Percentiles rank a stretch among this genome's conserved stretches.
phyloP scores from a whole-genome alignment of 1,140 invertebrate species.

The Trialeurodes vaporariorum region DNA sequence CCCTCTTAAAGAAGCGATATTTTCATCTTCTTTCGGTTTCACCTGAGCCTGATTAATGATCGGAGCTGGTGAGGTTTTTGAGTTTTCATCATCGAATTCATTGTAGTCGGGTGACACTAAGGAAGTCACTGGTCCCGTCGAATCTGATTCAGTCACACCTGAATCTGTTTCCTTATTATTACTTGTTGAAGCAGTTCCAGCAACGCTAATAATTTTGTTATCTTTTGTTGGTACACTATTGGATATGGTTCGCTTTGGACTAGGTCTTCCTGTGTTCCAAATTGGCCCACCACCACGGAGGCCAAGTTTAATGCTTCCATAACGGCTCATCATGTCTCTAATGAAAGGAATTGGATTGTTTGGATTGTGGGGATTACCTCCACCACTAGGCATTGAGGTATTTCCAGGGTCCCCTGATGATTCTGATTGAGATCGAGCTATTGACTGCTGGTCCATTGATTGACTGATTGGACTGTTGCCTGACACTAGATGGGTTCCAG shows the following conservation, averaged over 20 bases:
- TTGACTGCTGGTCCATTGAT: constrained; percentile 41
- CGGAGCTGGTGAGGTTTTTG: constrained; percentile 17
- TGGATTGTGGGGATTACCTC: constrained; percentile 40
- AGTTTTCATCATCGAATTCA: constrained; percentile 47
- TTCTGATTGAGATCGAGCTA: constrained; percentile 37
- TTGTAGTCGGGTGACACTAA: constrained; percentile 48
- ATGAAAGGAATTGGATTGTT: constrained; percentile 40
- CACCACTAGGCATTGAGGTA: constrained; percentile 31
- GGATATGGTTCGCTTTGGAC: constrained; percentile 24
- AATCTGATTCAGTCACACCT: constrained; percentile 13
- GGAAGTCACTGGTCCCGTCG: constrained; percentile 38
- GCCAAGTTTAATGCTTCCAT: constrained; percentile 46
- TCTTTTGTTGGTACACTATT: constrained; percentile 6
- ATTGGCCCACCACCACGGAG: constrained; percentile 59
- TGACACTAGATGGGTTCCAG: constrained; percentile 40
- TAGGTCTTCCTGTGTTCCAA: constrained; percentile 39
- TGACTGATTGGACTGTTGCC: constrained; percentile 41
- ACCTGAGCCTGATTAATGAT: neutral
- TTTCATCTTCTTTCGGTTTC: constrained; percentile 2
- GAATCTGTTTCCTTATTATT: constrained; percentile 16
- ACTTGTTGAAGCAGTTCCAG: constrained; percentile 15
- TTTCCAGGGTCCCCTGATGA: constrained; percentile 17
- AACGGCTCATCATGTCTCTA: constrained; percentile 24
- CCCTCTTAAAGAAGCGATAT: neutral
- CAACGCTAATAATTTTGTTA: constrained; percentile 10